A percentile compares a stretch with the other conserved stretches of the same genome.
These are phyloP conservation scores for Aeoliscus strigatus DNA, from an alignment of 2,797 vertebrate genomes.

Conservation along the genomic window DNA sequence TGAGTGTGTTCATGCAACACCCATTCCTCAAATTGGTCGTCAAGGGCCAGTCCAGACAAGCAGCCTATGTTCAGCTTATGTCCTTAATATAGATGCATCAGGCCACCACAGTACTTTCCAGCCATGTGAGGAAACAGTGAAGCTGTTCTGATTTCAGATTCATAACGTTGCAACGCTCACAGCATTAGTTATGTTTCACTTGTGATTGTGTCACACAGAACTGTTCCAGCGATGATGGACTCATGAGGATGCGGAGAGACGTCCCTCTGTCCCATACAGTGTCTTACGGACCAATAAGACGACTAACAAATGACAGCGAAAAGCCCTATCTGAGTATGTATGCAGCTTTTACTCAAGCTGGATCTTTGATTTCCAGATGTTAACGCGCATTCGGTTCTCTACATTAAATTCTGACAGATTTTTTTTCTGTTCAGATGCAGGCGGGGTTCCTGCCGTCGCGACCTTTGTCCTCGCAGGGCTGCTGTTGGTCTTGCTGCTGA, in stretches of 20 bases:
- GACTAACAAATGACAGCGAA: slow-evolving; percentile 44
- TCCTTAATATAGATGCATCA: slow-evolving; percentile 44
- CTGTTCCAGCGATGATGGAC: slow-evolving; percentile 62
- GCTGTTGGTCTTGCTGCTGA: slow-evolving; percentile 68
- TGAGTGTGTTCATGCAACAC: slow-evolving; percentile 49
- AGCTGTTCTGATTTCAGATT: slow-evolving; percentile 15
- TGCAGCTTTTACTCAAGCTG: slow-evolving; percentile 2
- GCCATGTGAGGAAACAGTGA: slow-evolving; percentile 6
- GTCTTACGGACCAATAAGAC: slow-evolving; percentile 73
- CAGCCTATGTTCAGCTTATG: slow-evolving; percentile 20
- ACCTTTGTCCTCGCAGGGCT: slow-evolving; percentile 71
- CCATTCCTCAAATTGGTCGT: slow-evolving; percentile 24
- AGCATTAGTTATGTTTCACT: neutral
- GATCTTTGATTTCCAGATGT: too few species aligned
- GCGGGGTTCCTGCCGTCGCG: slow-evolving; percentile 63
- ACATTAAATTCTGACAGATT: slow-evolving; percentile 3
- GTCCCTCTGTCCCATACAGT: slow-evolving; percentile 63
- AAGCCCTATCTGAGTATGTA: slow-evolving; percentile 58
- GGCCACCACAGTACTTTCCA: slow-evolving; percentile 21
- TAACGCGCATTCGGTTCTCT: neutral
- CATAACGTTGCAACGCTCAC: slow-evolving; percentile 1
- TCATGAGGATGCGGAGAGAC: slow-evolving; percentile 67
- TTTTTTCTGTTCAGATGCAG: slow-evolving; percentile 45
- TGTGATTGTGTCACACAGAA: slow-evolving; percentile 55
- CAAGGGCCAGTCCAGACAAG: slow-evolving; percentile 53